A percentile compares a stretch with the other conserved stretches of the same genome.
Conservation (phyloP, 2,797 vertebrate genomes). For the Pipistrellus pygmaeus region DNA sequence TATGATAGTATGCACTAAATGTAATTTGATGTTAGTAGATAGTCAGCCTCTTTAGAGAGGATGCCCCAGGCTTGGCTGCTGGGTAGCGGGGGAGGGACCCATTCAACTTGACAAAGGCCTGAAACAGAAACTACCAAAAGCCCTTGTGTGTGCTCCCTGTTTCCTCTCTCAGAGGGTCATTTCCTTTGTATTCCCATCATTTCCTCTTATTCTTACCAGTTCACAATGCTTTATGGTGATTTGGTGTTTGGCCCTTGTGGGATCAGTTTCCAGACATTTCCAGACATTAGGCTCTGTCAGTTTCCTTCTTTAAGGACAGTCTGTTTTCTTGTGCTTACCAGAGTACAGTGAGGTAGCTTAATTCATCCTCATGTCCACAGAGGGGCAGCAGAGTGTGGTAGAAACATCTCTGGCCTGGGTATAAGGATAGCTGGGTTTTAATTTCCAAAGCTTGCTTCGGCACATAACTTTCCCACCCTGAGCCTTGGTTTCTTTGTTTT, state of each 20-base stretch:
- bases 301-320: slow-evolving; percentile 26
- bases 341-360: neutral
- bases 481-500: slow-evolving; percentile 46
- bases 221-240: slow-evolving; percentile 53
- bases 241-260: slow-evolving; percentile 21
- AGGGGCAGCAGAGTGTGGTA: slow-evolving; percentile 50
- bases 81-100: neutral
- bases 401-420: neutral
- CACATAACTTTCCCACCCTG: neutral
- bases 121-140: neutral
- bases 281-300: slow-evolving; percentile 63
- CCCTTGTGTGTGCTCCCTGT: neutral
- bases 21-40: neutral
- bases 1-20: neutral
- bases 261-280: slow-evolving; percentile 72
- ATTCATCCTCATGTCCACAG: slow-evolving; percentile 33
- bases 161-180: slow-evolving; percentile 55
- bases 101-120: neutral
- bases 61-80: neutral
- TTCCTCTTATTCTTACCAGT: slow-evolving; percentile 71
- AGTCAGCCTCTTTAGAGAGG: neutral
- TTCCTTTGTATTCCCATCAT: slow-evolving; percentile 68
- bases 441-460: neutral
- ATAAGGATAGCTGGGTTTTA: neutral
- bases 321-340: neutral